phyloP scores from a whole-genome alignment of 2,888 invertebrate species.

The Plagiodera versicolora region DNA sequence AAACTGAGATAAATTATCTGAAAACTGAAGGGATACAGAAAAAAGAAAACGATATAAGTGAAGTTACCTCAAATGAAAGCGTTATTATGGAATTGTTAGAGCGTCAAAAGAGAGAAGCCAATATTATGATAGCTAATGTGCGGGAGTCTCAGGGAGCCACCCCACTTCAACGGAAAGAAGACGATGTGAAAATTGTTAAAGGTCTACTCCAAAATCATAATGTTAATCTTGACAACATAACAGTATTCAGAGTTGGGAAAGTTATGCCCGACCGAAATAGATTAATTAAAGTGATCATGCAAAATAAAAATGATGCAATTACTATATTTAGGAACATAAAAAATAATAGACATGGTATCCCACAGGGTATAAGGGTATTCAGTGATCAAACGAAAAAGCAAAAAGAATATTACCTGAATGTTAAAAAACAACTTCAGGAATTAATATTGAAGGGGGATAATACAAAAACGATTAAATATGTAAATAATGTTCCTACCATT shows the following conservation, averaged over 20 bases:
- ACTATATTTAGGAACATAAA: too few relatives aligned
- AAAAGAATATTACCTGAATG: neutral
- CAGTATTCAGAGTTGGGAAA: conserved; percentile 4
- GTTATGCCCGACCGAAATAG: neutral
- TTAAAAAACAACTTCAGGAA: neutral
- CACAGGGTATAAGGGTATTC: neutral
- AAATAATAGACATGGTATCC: too few relatives aligned
- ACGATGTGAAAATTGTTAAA: neutral
- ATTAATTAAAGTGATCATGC: too few relatives aligned
- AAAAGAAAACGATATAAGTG: neutral
- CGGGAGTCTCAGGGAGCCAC: neutral
- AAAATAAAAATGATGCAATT: conserved; percentile 2
- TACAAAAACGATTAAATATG: conserved; percentile 2
- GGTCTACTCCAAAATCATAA: neutral
- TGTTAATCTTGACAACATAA: neutral
- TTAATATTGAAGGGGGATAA: neutral
- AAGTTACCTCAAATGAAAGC: neutral
- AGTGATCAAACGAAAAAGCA: conserved; percentile 1
- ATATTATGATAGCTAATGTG: conserved; percentile 4
- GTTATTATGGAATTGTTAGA: neutral
- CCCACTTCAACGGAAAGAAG: neutral
- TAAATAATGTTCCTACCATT: neutral
- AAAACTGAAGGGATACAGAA: neutral
- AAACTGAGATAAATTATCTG: neutral
- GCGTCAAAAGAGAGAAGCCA: neutral